Percentiles rank a stretch among this genome's conserved stretches.
Evolutionary conservation across 1,140 invertebrate species (phyloP).

Genomic region (Brachionus asplanchnoidis): DNA sequence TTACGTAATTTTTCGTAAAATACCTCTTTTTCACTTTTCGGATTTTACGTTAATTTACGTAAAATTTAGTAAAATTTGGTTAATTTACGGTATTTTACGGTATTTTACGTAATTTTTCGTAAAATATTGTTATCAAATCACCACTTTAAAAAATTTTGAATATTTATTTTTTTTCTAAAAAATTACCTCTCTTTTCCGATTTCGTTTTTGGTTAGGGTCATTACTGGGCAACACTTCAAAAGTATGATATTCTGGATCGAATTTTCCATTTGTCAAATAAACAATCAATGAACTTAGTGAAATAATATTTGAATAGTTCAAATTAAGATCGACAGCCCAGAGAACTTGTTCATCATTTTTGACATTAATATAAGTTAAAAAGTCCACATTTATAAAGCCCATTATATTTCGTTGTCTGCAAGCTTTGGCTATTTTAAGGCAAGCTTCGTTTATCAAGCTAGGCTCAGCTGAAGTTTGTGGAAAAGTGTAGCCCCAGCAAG

Average conservation of each 20-base stretch:
- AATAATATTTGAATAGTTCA: slow-evolving; percentile 52
- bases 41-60: too few relatives aligned
- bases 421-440: slow-evolving; percentile 50
- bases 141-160: too few relatives aligned
- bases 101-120: too few relatives aligned
- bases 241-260: slow-evolving; percentile 50
- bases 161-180: too few relatives aligned
- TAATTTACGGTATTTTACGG: too few relatives aligned
- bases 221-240: slow-evolving; percentile 48
- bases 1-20: too few relatives aligned
- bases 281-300: slow-evolving; percentile 52
- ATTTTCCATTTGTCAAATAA: slow-evolving; percentile 52
- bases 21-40: too few relatives aligned
- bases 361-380: slow-evolving; percentile 56
- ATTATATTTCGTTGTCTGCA: slow-evolving; percentile 54
- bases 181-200: slow-evolving; percentile 43
- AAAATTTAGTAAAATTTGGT: too few relatives aligned
- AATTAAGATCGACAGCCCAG: slow-evolving; percentile 54
- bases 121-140: too few relatives aligned
- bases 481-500: slow-evolving; percentile 54
- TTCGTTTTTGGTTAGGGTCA: slow-evolving; percentile 44
- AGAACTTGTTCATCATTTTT: slow-evolving; percentile 51
- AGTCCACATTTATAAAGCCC: slow-evolving; percentile 54
- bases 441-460: slow-evolving; percentile 48
- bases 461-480: slow-evolving; percentile 56